Base-by-base conservation (phyloP, 2,888 invertebrate species). In the Himalopsyche tibetana region DNA sequence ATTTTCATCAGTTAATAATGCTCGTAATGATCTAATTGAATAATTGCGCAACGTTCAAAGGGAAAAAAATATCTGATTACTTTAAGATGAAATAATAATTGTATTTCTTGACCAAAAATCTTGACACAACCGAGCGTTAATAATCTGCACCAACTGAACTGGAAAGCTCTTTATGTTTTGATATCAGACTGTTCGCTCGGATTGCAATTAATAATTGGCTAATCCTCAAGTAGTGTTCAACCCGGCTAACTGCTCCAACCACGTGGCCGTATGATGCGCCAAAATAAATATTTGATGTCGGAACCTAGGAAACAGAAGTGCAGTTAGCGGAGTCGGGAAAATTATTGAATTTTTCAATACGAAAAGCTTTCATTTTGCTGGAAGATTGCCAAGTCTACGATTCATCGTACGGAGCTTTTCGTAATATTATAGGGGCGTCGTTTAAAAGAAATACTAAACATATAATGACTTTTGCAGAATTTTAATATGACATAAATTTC, bases 281-380 rank as follows among this genome's bases (percentile, higher is more conserved):
- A 74, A 74, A 74, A 74, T 74, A 74, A 74, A 74, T 74, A 74
- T 74, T 74, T 74, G 74, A 74, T 74, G 74, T 74, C 74, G 38
- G 74, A 74, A 74, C 36, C 36, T 12, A 38, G 38, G 74, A 74
- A 42, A 38, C 74, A 38, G 11, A 36, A 74, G 74, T 74, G 74
- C 74, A 74, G 74, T 74, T 38, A 74, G 51, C 42, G 28, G 8
- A 15, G 83, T 74, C 17, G 42, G 45, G 36, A 19, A 45, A 69
- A 83, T 83, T 83, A 83, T 83, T 69, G 74, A 45, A 83, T 74
- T 83, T 83, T 83, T 83, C 74, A 74, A 83, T 74, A 51, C 40
- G 74, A 40, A 83, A 69, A 45, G 83, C 83, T 45, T 45, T 83
- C 83, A 55, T 74, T 83, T 45, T n/a, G 40, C 74, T 74, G 74